Conservation (phyloP, 2,113 vertebrate species). For the Lophius piscatorius region DNA sequence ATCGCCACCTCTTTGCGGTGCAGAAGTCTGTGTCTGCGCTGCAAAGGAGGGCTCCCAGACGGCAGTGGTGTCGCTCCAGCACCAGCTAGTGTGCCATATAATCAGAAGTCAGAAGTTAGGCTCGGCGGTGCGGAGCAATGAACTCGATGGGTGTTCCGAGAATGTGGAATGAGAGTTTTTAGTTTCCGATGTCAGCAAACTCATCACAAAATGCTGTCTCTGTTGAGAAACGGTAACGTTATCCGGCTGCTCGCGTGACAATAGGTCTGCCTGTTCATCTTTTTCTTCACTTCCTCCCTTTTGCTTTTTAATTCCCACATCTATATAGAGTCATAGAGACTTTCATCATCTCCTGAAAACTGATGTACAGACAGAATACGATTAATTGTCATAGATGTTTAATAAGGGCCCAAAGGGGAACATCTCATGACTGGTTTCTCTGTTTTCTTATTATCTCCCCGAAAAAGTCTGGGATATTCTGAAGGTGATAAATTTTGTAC, state of each 20-base stretch:
- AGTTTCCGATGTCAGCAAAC: conserved; percentile 26
- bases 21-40: neutral
- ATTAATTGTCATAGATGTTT: too few species aligned
- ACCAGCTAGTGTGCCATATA: neutral
- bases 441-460: too few species aligned
- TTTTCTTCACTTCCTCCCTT: conserved; percentile 4
- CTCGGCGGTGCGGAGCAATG: neutral
- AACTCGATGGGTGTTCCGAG: conserved; percentile 23
- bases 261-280: conserved; percentile 37
- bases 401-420: too few species aligned
- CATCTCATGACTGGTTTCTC: too few species aligned
- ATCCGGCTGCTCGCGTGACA: conserved; percentile 42
- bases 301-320: too few species aligned
- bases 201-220: conserved; percentile 42
- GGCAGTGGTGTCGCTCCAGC: conserved; percentile 32
- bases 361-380: too few species aligned
- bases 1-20: conserved; percentile 11
- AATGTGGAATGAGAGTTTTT: conserved; percentile 28
- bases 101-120: conserved; percentile 37
- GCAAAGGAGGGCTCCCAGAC: conserved; percentile 3
- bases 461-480: too few species aligned
- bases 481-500: too few species aligned
- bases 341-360: too few species aligned
- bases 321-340: too few species aligned
- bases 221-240: conserved; percentile 43